phyloP scores from a whole-genome alignment of 2,113 vertebrate genomes.

The Symphodus melops region DNA sequence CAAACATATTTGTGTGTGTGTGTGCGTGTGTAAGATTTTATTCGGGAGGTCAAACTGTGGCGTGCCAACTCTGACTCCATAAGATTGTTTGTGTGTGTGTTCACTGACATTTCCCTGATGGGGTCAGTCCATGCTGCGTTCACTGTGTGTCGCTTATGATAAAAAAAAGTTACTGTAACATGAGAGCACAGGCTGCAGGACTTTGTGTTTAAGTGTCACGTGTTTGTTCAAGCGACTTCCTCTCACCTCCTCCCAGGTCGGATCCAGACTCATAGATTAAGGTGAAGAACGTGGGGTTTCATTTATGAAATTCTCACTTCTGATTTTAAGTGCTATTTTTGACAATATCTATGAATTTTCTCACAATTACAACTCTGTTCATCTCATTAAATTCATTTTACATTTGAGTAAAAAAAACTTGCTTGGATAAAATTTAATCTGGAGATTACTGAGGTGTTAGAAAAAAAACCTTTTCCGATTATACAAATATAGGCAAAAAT shows the following conservation, averaged over 20 bases:
- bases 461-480: no score
- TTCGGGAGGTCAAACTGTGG: constrained; percentile 48
- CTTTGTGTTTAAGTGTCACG: not conserved
- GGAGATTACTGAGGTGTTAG: no score
- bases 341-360: not conserved
- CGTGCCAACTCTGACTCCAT: constrained; percentile 32
- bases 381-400: not conserved
- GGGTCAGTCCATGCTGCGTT: constrained; percentile 19
- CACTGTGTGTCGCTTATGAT: not conserved
- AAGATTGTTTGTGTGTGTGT: constrained; percentile 20
- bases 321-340: not conserved
- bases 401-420: no score
- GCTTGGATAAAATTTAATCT: no score
- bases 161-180: not conserved
- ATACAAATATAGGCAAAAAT: no score
- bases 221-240: not conserved
- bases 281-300: not conserved
- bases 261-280: not conserved
- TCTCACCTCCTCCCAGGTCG: not conserved
- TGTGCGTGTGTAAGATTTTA: constrained; percentile 34
- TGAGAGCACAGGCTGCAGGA: not conserved
- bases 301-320: no score
- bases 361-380: constrained; percentile 17
- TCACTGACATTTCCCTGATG: constrained; percentile 36
- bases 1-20: not conserved